phyloP scores from a whole-genome alignment of 2,797 vertebrate species.

The Rhinichthys osculus region DNA sequence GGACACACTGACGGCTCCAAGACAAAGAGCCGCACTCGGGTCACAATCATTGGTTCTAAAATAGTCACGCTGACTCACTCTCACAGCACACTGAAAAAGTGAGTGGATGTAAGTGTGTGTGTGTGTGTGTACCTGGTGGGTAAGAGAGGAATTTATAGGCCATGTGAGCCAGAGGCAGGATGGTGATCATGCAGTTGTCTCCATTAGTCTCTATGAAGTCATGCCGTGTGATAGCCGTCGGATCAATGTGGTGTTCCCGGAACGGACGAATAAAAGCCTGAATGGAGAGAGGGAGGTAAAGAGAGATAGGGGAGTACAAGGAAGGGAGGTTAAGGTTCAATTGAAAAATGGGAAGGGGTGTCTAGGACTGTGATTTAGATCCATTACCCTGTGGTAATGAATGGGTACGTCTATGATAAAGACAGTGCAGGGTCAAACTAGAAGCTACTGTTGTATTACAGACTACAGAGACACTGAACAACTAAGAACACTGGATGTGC shows the following conservation, averaged over 20 bases:
- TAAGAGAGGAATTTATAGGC: conserved; percentile 66
- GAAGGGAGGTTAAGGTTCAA: conserved; percentile 51
- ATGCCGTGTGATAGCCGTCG: conserved; percentile 71
- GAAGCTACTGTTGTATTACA: conserved; percentile 15
- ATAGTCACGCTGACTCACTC: conserved; percentile 27
- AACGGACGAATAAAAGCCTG: conserved; percentile 73
- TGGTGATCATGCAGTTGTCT: conserved; percentile 73
- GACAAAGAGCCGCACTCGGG: neutral
- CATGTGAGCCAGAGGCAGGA: conserved; percentile 70
- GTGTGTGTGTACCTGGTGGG: conserved; percentile 63
- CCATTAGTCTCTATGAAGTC: conserved; percentile 73
- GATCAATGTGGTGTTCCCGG: conserved; percentile 73
- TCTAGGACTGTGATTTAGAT: conserved; percentile 39
- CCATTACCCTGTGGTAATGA: conserved; percentile 40
- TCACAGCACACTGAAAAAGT: neutral
- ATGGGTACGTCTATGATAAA: conserved; percentile 18
- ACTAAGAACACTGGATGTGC: conserved; percentile 6
- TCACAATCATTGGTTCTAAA: conserved; percentile 26
- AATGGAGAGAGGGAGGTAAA: neutral
- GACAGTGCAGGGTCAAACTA: conserved; percentile 11
- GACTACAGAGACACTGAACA: neutral
- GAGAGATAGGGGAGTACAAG: conserved; percentile 14
- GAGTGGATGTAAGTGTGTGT: conserved; percentile 18
- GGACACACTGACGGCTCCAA: neutral
- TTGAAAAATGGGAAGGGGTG: conserved; percentile 23